These are phyloP conservation scores for Neosilurus hyrtlii DNA, from an alignment of 2,797 vertebrate genomes.

Conservation along the genomic window DNA sequence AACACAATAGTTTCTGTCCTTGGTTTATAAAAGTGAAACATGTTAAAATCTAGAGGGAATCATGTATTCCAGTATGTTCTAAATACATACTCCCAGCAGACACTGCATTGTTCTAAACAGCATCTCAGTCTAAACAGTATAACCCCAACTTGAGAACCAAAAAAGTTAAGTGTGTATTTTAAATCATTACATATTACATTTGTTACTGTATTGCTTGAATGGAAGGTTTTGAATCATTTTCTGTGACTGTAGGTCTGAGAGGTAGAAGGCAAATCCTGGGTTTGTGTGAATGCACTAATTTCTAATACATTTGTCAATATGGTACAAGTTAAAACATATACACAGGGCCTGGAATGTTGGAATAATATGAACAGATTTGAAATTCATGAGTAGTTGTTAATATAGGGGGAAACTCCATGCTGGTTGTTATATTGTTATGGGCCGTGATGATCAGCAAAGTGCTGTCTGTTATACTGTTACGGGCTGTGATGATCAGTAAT, in stretches of 20 bases:
- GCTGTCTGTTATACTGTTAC: too few relatives aligned
- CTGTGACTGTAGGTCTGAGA: neutral
- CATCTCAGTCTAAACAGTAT: neutral
- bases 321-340: neutral
- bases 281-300: neutral
- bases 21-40: conserved; percentile 2
- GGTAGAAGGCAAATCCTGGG: neutral
- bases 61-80: neutral
- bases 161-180: neutral
- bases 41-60: neutral
- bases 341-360: neutral
- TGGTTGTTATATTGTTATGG: too few relatives aligned
- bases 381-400: neutral
- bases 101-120: neutral
- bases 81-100: neutral
- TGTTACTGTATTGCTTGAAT: neutral
- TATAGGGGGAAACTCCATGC: neutral
- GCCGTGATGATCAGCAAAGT: too few relatives aligned
- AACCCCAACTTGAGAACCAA: neutral
- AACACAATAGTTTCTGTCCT: neutral
- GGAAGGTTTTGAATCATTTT: neutral
- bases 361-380: neutral
- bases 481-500: too few relatives aligned
- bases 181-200: neutral
- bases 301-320: neutral